Base-by-base conservation (phyloP, 2,797 vertebrate species). In the Odontamblyopus lacepedii region DNA sequence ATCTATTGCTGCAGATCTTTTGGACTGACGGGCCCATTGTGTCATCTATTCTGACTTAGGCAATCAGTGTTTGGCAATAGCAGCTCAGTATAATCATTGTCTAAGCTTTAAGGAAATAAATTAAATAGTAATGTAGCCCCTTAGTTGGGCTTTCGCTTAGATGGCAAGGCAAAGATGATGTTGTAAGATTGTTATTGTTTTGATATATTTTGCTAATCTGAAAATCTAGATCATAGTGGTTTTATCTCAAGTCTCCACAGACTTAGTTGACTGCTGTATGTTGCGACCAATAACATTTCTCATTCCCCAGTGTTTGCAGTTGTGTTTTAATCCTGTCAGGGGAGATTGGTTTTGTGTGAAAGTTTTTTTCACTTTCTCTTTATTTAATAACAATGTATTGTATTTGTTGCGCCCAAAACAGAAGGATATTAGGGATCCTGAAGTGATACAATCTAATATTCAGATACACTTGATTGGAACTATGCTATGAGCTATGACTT, bases 61-160 rank as follows among this genome's bases (percentile, higher is more conserved):
- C 76, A 87, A 92, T 92, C 83, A 70, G 70, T 85, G 87, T 85
- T 87, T 93, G 84, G 84, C 84, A 88, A 83, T 35, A 56, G 29
- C 29, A 51, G 69, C 69, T 66, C 50, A 69, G 65, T 78, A 75
- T 82, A 88, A 82, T 82, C 74, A 90, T 88, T 82, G 78, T 72
- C 78, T 67, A 41, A 78, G 63, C 76, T 74, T 69, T 73, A 53
- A 74, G 73, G 76, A 82, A 81, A 83, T 84, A 35, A 81, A 79
- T 84, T 7, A 77, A 74, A 72, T 32, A 35, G 63, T 4, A 4
- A 60, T 63, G 62, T 67, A 18, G 16, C 53, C 18, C 76, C 53
- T 55, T 38, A 13, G 67, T 61, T 61, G 70, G 51, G 71, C 16
- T 63, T 77, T 77, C 75, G 64, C 72, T 32, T 41, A 29, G 65